Evolutionary conservation across 2,113 vertebrate genomes (phyloP), one percentile per base, ranked within the genome.

Genomic region (Misgurnus mizolepis): DNA sequence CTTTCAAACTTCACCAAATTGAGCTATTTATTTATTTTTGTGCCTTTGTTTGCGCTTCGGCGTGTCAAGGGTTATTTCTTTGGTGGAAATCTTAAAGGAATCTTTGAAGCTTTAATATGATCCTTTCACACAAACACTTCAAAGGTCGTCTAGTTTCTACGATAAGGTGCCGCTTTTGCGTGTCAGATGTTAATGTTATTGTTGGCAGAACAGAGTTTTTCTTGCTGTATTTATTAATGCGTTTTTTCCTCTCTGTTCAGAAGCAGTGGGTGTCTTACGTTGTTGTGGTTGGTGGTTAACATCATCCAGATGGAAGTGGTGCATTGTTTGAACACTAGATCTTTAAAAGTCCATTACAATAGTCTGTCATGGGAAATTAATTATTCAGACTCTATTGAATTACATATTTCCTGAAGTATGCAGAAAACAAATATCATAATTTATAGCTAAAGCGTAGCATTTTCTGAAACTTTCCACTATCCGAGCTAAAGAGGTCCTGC

Each of bases 111-210:
- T 85, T 89, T 87, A 88, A 90, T 91, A 90, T 93, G 89, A 89
- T 80, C 64, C 40, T 83, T 88, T 91, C 86, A 88, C 81, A 74
- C 87, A 77, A 77, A 76, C 81, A 88, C 88, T 91, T 92, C 88
- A 92, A 90, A 91, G 88, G 90, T 92, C 85, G 85, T 45, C 67
- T 87, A 87, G 89, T 86, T 88, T 81, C 89, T 89, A 85, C 85
- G 89, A 92, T 89, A 89, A 85, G 86, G 89, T 82, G 85, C 80
- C 49, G 66, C 17, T 77, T 22, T 86, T 85, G 84, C 75, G 85
- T 90, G 91, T 93, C 90, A 92, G 91, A 91, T 84, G 87, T 89
- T 92, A 91, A 91, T 89, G 90, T 92, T 90, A 86, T 91, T 91
- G 91, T 90, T 89, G 92, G 90, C 86, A 76, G 89, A 84, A 81